Evolutionary conservation across 2,888 invertebrate species (phyloP).

Genomic region (Cephus rjabovi): DNA sequence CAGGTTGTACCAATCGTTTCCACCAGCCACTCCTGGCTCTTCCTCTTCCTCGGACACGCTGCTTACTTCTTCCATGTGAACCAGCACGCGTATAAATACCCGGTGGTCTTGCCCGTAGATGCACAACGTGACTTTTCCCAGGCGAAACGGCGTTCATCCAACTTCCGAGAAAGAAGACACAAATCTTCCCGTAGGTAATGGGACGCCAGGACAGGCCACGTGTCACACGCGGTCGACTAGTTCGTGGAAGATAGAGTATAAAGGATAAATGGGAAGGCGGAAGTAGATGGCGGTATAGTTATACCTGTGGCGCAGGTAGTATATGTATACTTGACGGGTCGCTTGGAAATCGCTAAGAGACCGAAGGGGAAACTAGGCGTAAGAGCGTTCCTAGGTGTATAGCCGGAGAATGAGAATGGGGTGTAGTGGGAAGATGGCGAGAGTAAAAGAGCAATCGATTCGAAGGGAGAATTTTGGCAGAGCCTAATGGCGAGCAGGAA

Average conservation of each 20-base stretch:
- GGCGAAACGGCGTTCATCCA: background rate
- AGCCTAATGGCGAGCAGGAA: conserved; percentile 11
- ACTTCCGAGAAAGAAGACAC: conserved; percentile 15
- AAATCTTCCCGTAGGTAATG: conserved; percentile 29
- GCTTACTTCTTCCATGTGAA: background rate
- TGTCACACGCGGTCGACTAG: conserved; percentile 3
- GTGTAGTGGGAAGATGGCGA: background rate
- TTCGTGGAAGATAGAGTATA: background rate
- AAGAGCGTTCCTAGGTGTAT: background rate
- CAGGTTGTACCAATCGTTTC: background rate
- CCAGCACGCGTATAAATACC: background rate
- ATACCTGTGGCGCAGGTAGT: background rate
- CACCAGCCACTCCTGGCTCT: background rate
- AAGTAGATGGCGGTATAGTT: background rate
- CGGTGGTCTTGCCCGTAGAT: background rate
- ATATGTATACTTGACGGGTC: background rate
- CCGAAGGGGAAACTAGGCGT: background rate
- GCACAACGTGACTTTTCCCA: background rate
- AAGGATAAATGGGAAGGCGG: background rate
- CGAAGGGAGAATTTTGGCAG: conserved; percentile 3
- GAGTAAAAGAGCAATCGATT: background rate
- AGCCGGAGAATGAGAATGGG: background rate
- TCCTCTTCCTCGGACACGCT: background rate
- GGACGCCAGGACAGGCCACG: conserved; percentile 3
- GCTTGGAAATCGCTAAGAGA: background rate